phyloP scores from a whole-genome alignment of 2,888 invertebrate species.

The Trypoxylon attenuatum region DNA sequence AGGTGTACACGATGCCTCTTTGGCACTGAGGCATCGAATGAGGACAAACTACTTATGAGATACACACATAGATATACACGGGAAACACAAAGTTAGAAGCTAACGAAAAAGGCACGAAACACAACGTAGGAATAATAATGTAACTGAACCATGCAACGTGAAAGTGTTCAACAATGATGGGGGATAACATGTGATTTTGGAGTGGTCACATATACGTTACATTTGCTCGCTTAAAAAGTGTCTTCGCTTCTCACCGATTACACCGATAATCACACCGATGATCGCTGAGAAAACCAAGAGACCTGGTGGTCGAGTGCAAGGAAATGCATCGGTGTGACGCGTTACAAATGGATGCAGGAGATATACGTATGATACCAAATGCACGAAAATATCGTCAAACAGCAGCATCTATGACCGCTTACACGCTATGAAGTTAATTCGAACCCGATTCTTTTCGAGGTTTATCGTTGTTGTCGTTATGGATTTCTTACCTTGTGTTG shows the following conservation, averaged over 20 bases:
- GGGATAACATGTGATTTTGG: conserved; percentile 41
- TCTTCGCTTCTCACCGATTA: neutral
- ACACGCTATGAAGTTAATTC: conserved; percentile 46
- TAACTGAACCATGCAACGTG: conserved; percentile 74
- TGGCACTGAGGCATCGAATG: conserved; percentile 42
- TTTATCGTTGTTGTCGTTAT: conserved; percentile 45
- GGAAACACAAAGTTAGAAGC: conserved; percentile 69
- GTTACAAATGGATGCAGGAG: conserved; percentile 49
- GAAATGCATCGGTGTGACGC: conserved; percentile 25
- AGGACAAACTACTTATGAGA: conserved; percentile 29
- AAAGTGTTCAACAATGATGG: conserved; percentile 63
- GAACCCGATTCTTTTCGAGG: conserved; percentile 36
- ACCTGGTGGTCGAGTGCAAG: conserved; percentile 16
- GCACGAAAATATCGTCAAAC: conserved; percentile 68
- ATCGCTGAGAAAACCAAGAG: conserved; percentile 12
- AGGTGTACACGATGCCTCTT: conserved; percentile 23
- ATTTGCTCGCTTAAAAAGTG: conserved; percentile 12
- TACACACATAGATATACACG: conserved; percentile 50
- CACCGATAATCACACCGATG: neutral
- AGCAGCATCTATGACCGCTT: conserved; percentile 54
- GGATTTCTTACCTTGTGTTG: conserved; percentile 95
- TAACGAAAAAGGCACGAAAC: conserved; percentile 82
- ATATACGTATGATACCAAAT: conserved; percentile 56
- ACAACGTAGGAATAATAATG: conserved; percentile 75
- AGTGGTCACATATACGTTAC: conserved; percentile 44